Evolutionary conservation across 1,140 invertebrate species (phyloP).

Genomic region (Leptopilina clavipes): DNA sequence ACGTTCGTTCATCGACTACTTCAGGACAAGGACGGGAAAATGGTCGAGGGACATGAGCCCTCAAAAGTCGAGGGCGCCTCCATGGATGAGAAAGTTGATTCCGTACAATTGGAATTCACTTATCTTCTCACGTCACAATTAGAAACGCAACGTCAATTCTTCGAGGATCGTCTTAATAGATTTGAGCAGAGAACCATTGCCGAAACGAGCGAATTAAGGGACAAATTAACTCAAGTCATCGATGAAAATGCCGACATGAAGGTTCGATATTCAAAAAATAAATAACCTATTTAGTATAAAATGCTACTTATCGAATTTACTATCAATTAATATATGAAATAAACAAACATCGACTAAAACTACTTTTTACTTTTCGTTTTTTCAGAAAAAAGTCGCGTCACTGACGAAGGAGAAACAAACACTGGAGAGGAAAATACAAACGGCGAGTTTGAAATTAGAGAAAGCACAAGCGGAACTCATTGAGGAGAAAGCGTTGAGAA

Average conservation of each 20-base stretch:
- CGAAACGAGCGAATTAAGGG: slow-evolving; percentile 75
- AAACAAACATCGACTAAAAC: no score
- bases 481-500: slow-evolving; percentile 87
- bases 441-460: slow-evolving; percentile 77
- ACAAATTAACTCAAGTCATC: slow-evolving; percentile 71
- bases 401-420: slow-evolving; percentile 78
- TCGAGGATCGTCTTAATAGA: slow-evolving; percentile 87
- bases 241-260: slow-evolving; percentile 70
- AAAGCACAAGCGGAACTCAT: slow-evolving; percentile 80
- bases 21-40: slow-evolving; percentile 98
- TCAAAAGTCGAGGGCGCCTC: slow-evolving; percentile 69
- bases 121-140: slow-evolving; percentile 97
- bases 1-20: slow-evolving; percentile 98
- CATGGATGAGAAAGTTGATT: slow-evolving; percentile 92
- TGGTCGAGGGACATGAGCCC: slow-evolving; percentile 82
- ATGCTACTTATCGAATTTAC: no score
- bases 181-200: slow-evolving; percentile 76
- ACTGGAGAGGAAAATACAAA: slow-evolving; percentile 80
- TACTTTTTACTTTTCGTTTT: neutral
- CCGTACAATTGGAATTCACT: slow-evolving; percentile 95
- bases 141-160: slow-evolving; percentile 94
- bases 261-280: slow-evolving; percentile 57
- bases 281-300: no score
- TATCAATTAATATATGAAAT: no score
- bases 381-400: slow-evolving; percentile 20